A percentile compares a stretch with the other conserved stretches of the same genome.
These are phyloP conservation scores for Chymomyza procnemis DNA, from an alignment of 2,888 invertebrate species.

Conservation along the genomic window DNA sequence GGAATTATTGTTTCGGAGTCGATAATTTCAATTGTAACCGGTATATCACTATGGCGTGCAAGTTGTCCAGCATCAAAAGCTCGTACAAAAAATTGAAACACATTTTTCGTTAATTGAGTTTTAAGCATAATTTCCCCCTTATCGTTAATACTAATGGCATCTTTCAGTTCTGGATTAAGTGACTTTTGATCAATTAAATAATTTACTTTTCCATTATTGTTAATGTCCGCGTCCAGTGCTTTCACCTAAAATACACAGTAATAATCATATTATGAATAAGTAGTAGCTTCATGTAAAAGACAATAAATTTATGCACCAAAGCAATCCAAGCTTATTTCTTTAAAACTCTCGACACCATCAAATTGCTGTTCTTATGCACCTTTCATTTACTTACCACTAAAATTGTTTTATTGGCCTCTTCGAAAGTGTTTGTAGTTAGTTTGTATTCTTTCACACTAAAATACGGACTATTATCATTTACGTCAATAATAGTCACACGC, in stretches of 20 bases:
- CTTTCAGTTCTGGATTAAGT: conserved; percentile 82
- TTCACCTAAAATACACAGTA: conserved; percentile 79
- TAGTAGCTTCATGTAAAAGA: no score
- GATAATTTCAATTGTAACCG: conserved; percentile 89
- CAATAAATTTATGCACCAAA: no score
- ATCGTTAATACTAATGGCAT: conserved; percentile 87
- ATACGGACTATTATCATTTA: conserved; percentile 89
- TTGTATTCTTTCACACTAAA: conserved; percentile 89
- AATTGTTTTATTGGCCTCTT: conserved; percentile 81
- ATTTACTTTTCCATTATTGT: conserved; percentile 84
- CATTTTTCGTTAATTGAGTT: conserved; percentile 80
- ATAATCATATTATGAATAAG: conserved; percentile 3
- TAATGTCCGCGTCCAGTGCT: conserved; percentile 90
- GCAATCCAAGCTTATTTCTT: no score
- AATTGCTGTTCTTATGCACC: no score
- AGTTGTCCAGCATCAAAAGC: conserved; percentile 89
- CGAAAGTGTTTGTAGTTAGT: conserved; percentile 83
- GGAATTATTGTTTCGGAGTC: conserved; percentile 85
- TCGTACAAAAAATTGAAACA: conserved; percentile 92
- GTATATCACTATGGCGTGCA: conserved; percentile 88
- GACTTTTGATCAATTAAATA: conserved; percentile 87
- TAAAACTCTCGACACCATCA: no score
- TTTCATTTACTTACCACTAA: conserved; percentile 79
- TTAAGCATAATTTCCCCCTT: conserved; percentile 64
- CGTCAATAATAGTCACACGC: conserved; percentile 89